Percentiles rank a stretch among this genome's conserved stretches.
Evolutionary conservation across 2,888 invertebrate species (phyloP).

Genomic region (Arctia plantaginis): DNA sequence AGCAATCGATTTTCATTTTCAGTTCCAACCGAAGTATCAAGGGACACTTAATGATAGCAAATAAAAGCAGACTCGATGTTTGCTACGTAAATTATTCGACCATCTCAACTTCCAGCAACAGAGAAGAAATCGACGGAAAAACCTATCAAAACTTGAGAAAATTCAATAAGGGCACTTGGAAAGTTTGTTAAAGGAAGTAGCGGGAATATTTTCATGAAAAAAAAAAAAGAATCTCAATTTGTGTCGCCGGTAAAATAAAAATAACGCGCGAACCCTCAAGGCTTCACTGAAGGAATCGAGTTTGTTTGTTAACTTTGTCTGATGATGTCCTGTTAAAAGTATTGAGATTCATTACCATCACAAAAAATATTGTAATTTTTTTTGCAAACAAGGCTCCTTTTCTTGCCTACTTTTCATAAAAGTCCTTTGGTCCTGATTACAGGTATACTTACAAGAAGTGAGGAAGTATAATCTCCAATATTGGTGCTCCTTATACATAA

Average conservation of each 20-base stretch:
- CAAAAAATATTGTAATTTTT: constrained; percentile 27
- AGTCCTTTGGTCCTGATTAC: neutral
- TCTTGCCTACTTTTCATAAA: neutral
- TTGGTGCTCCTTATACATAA: neutral
- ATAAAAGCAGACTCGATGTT: constrained; percentile 57
- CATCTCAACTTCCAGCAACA: constrained; percentile 75
- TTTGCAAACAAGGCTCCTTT: constrained; percentile 10
- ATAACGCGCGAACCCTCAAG: constrained; percentile 63
- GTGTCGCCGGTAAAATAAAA: constrained; percentile 79
- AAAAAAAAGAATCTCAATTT: constrained; percentile 78
- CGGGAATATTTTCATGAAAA: constrained; percentile 80
- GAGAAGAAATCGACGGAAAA: constrained; percentile 81
- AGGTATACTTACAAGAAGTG: neutral
- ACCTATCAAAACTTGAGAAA: constrained; percentile 86
- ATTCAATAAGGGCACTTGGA: constrained; percentile 85
- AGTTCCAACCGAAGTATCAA: constrained; percentile 18
- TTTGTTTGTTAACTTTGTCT: constrained; percentile 67
- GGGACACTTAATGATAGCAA: constrained; percentile 46
- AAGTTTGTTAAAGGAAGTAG: constrained; percentile 84
- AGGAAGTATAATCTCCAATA: neutral
- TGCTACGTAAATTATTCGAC: constrained; percentile 74
- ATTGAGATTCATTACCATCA: constrained; percentile 48
- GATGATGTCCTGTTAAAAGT: constrained; percentile 58
- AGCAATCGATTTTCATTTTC: constrained; percentile 22
- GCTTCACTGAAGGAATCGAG: constrained; percentile 63